phyloP scores from a whole-genome alignment of 2,797 vertebrate species.

The Manis javanica region DNA sequence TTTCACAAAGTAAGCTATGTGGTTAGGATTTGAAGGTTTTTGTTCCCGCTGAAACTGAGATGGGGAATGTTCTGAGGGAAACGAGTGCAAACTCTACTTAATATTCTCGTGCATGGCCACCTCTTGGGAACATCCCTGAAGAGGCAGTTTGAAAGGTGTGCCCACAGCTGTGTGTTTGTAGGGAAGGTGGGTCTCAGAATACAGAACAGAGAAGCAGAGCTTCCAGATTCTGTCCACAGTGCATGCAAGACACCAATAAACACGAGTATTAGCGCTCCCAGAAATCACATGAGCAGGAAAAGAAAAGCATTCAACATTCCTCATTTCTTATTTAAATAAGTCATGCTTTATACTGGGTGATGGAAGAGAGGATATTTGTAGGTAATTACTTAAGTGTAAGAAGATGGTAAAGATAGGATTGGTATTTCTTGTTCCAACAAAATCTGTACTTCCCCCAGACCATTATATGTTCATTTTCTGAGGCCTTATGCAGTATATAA shows the following conservation, averaged over 20 bases:
- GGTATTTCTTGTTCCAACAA: background rate
- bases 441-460: background rate
- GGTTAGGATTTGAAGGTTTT: background rate
- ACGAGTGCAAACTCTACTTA: background rate
- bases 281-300: background rate
- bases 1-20: background rate
- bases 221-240: background rate
- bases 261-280: background rate
- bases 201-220: background rate
- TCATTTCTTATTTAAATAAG: background rate
- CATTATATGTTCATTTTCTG: background rate
- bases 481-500: background rate
- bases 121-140: background rate
- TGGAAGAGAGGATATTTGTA: background rate
- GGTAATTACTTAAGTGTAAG: background rate
- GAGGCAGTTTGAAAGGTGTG: background rate
- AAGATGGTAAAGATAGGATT: background rate
- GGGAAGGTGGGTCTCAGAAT: background rate
- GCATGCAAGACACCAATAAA: background rate
- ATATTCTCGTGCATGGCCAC: background rate
- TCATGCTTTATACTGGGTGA: background rate
- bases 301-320: background rate
- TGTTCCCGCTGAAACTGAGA: background rate
- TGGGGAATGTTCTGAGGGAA: background rate
- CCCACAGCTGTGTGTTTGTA: background rate